phyloP scores from a whole-genome alignment of 2,113 vertebrate genomes.

The Pithys albifrons region DNA sequence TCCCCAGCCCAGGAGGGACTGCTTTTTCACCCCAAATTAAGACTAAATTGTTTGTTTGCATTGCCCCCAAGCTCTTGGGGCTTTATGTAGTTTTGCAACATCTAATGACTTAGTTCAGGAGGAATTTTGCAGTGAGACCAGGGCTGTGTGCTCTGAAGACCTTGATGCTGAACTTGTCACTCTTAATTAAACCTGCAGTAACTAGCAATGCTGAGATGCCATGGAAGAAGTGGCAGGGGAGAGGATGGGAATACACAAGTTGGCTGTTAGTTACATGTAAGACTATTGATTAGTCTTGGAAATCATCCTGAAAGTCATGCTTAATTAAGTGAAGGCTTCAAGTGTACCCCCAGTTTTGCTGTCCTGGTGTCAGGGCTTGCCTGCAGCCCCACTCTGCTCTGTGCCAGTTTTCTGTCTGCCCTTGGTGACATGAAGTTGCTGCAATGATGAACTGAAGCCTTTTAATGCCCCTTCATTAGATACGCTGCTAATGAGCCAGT shows the following conservation, averaged over 20 bases:
- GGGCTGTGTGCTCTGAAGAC: not conserved
- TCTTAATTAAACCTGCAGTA: not conserved
- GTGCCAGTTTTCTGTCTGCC: not conserved
- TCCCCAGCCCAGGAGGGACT: rapidly evolving
- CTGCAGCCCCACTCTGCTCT: rapidly evolving
- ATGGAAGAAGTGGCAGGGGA: rapidly evolving
- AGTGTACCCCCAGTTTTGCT: not conserved
- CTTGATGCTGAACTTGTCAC: not conserved
- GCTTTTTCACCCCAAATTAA: not conserved
- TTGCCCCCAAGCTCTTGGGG: not conserved
- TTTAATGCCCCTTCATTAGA: not conserved
- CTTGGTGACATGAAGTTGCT: not conserved
- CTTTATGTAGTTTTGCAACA: not conserved
- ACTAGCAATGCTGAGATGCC: rapidly evolving
- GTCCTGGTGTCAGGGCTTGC: rapidly evolving
- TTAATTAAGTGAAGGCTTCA: not conserved
- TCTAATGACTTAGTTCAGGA: not conserved
- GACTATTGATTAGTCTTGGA: not conserved
- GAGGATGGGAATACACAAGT: not conserved
- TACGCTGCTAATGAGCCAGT: not conserved
- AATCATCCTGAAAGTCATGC: not conserved
- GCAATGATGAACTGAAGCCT: not conserved
- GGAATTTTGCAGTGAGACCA: not conserved
- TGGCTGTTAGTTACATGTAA: not conserved
- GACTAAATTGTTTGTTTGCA: rapidly evolving